A percentile compares a stretch with the other conserved stretches of the same genome.
Conservation (phyloP, 2,113 vertebrate genomes). For the Cnemophilus loriae region DNA sequence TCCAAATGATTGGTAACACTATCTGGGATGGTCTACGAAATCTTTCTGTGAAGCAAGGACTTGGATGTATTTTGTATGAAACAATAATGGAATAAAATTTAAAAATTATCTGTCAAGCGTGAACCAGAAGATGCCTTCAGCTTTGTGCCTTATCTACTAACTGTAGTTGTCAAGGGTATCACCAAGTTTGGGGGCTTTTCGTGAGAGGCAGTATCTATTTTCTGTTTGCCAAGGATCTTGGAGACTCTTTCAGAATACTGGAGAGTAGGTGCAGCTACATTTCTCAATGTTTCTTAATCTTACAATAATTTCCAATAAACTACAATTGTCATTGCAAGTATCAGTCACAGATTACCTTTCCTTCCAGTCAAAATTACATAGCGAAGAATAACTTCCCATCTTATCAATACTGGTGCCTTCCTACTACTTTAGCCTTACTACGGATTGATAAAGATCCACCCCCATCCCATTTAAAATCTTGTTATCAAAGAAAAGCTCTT, state of each 20-base stretch:
- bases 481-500: not conserved
- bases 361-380: not conserved
- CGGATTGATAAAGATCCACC: rapidly evolving
- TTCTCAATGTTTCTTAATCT: not conserved
- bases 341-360: not conserved
- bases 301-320: not conserved
- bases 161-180: not conserved
- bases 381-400: not conserved
- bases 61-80: not conserved
- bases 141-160: not conserved
- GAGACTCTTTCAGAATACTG: not conserved
- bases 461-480: not conserved
- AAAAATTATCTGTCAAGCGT: not conserved
- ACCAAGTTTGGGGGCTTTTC: not conserved
- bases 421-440: not conserved
- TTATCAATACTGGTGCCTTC: not conserved
- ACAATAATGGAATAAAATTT: not conserved
- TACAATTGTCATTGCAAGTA: not conserved
- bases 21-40: not conserved
- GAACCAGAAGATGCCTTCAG: not conserved
- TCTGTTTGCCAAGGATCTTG: not conserved
- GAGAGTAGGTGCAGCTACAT: not conserved
- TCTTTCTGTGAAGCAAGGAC: not conserved
- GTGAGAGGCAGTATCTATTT: not conserved
- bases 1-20: not conserved